Conservation (phyloP, 2,113 vertebrate genomes). For the Indri indri region DNA sequence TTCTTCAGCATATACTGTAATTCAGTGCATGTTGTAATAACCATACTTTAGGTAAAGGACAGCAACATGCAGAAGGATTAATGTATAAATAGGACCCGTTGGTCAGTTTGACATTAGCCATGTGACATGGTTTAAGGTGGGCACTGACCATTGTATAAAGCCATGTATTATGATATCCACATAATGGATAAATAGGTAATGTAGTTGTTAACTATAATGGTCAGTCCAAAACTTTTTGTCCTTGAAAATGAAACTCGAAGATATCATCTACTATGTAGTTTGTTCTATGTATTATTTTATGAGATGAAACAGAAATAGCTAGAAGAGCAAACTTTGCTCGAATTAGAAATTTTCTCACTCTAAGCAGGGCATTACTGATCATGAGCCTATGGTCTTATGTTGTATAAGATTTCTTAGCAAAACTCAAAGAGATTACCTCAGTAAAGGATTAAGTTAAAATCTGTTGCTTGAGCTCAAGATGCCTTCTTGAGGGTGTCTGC, state of each 20-base stretch:
- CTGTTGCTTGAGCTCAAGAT: neutral
- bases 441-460: too few relatives aligned
- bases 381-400: too few relatives aligned
- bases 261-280: too few relatives aligned
- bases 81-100: neutral
- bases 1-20: constrained; percentile 53
- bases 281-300: too few relatives aligned
- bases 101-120: neutral
- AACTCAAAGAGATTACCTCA: too few relatives aligned
- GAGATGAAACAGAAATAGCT: too few relatives aligned
- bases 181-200: neutral
- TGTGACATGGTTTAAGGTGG: neutral
- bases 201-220: neutral
- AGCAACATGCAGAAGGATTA: neutral
- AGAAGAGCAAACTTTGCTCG: too few relatives aligned
- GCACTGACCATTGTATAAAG: neutral
- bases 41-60: neutral
- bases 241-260: too few relatives aligned
- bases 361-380: too few relatives aligned
- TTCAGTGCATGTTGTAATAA: constrained; percentile 54
- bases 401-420: too few relatives aligned
- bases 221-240: too few relatives aligned
- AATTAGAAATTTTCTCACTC: too few relatives aligned
- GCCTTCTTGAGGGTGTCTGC: neutral
- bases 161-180: neutral